phyloP scores from a whole-genome alignment of 2,113 vertebrate species.

The Heterotilapia buettikoferi region DNA sequence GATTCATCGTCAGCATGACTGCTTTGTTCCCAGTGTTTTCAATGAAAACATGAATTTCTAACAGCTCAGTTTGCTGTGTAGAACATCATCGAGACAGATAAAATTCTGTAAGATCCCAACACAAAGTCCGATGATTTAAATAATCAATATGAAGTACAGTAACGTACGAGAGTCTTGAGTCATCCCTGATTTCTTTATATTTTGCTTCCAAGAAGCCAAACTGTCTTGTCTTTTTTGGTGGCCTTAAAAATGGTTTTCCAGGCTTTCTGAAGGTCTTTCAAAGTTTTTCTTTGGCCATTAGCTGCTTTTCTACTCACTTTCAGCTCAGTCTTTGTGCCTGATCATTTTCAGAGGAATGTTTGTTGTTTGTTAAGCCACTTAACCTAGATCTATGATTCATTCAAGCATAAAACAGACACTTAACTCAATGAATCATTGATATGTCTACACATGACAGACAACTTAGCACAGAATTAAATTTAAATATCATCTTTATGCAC shows the following conservation, averaged over 20 bases:
- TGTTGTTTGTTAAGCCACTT: background rate
- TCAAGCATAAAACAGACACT: background rate
- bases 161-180: background rate
- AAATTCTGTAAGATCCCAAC: background rate
- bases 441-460: background rate
- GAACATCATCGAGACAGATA: background rate
- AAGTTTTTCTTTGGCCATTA: background rate
- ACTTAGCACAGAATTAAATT: background rate
- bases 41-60: background rate
- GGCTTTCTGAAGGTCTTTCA: background rate
- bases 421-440: background rate
- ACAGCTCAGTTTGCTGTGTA: background rate
- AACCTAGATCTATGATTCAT: background rate
- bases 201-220: background rate
- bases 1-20: background rate
- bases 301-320: background rate
- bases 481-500: background rate
- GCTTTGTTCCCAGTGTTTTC: background rate
- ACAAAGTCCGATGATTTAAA: background rate
- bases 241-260: background rate
- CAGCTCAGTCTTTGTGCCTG: background rate
- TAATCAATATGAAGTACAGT: background rate
- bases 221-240: background rate
- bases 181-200: background rate
- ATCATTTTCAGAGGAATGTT: background rate